Evolutionary conservation across 2,888 invertebrate genomes (phyloP).

Genomic region (Hesperia comma): DNA sequence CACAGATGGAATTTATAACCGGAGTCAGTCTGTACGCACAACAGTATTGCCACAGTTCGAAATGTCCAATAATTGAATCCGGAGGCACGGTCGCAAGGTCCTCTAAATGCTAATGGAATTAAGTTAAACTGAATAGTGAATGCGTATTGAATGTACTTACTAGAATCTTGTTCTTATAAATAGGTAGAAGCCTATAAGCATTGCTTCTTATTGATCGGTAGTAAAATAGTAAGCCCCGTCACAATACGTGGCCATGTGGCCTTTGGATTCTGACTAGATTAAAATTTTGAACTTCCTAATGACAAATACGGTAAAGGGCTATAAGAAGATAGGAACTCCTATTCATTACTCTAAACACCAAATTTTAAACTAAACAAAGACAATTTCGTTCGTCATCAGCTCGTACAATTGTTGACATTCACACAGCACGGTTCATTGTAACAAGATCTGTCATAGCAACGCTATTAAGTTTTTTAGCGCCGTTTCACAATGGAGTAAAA

Average conservation of each 20-base stretch:
- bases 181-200: too few relatives aligned
- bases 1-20: slow-evolving; percentile 38
- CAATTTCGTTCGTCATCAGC: not conserved
- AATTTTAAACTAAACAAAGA: too few relatives aligned
- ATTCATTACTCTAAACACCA: too few relatives aligned
- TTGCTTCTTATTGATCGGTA: too few relatives aligned
- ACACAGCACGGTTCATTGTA: slow-evolving; percentile 14
- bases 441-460: slow-evolving; percentile 24
- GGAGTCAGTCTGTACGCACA: slow-evolving; percentile 11
- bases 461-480: slow-evolving; percentile 33
- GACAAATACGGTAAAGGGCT: too few relatives aligned
- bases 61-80: slow-evolving; percentile 23
- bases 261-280: too few relatives aligned
- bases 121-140: slow-evolving; percentile 14
- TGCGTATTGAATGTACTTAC: slow-evolving; percentile 8
- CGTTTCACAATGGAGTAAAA: slow-evolving; percentile 37
- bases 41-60: slow-evolving; percentile 22
- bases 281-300: too few relatives aligned
- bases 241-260: too few relatives aligned
- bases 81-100: slow-evolving; percentile 13
- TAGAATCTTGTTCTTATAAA: not conserved
- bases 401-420: slow-evolving; percentile 18
- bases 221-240: too few relatives aligned
- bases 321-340: too few relatives aligned
- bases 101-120: slow-evolving; percentile 29